phyloP scores from a whole-genome alignment of 1,140 invertebrate species.

The Stegodyphus dumicola region DNA sequence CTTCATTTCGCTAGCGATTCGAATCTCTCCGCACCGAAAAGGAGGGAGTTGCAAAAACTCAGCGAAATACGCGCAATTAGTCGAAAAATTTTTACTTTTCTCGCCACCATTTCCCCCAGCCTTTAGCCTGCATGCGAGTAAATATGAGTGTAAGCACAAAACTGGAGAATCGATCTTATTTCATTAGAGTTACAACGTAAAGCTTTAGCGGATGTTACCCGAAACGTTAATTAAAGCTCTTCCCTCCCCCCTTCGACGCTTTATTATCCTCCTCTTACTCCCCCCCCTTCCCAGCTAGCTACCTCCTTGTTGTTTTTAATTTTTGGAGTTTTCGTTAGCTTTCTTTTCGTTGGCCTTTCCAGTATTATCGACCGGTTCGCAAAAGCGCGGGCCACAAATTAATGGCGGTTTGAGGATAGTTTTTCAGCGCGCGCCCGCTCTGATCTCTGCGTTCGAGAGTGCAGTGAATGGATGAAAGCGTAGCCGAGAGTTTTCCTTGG shows the following conservation, averaged over 20 bases:
- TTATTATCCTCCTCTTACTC: no score
- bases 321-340: neutral
- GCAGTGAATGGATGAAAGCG: neutral
- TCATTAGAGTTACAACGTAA: slow-evolving; percentile 15
- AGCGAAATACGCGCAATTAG: slow-evolving; percentile 44
- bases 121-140: neutral
- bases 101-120: slow-evolving; percentile 2
- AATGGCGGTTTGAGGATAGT: no score
- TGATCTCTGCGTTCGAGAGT: neutral
- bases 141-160: neutral
- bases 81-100: slow-evolving; percentile 36
- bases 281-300: no score
- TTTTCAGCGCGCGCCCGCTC: no score
- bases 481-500: neutral
- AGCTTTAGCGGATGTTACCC: neutral
- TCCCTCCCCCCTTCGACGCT: neutral
- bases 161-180: slow-evolving; percentile 41
- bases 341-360: neutral
- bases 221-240: slow-evolving; percentile 41
- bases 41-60: slow-evolving; percentile 21
- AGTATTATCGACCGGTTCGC: no score
- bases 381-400: no score
- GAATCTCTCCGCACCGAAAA: neutral
- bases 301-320: no score
- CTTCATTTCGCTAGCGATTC: no score